These are phyloP conservation scores for Hedya salicella DNA, from an alignment of 2,888 invertebrate genomes.

Conservation along the genomic window DNA sequence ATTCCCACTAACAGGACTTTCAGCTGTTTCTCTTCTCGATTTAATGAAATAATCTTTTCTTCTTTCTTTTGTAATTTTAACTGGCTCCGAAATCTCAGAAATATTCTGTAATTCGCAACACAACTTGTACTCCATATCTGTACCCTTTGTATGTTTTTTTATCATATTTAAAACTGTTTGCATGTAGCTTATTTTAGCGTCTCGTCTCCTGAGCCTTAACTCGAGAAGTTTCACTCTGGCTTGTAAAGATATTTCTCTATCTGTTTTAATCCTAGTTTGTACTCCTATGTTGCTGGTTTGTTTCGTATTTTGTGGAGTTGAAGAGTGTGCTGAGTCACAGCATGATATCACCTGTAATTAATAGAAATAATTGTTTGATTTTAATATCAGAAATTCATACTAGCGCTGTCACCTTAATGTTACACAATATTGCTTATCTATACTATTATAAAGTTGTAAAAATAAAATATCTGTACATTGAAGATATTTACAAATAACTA, in stretches of 20 bases:
- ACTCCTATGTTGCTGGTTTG: neutral
- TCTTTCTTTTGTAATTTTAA: neutral
- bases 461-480: too few species aligned
- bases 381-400: too few species aligned
- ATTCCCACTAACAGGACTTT: conserved; percentile 13
- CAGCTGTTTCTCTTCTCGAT: neutral
- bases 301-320: neutral
- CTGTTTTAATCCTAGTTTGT: conserved; percentile 20
- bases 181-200: conserved; percentile 31
- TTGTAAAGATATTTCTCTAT: conserved; percentile 16
- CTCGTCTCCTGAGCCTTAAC: conserved; percentile 23
- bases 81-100: conserved; percentile 15
- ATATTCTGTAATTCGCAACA: conserved; percentile 38
- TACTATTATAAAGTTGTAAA: too few species aligned
- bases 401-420: too few species aligned
- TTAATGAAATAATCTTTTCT: neutral
- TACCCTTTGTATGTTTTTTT: conserved; percentile 34
- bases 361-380: neutral
- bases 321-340: neutral
- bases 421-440: too few species aligned
- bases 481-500: too few species aligned
- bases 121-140: conserved; percentile 36
- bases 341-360: conserved; percentile 19
- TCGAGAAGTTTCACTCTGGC: conserved; percentile 11
- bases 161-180: conserved; percentile 36